Conservation (phyloP, 2,888 invertebrate species). For the Sacculina carcini region DNA sequence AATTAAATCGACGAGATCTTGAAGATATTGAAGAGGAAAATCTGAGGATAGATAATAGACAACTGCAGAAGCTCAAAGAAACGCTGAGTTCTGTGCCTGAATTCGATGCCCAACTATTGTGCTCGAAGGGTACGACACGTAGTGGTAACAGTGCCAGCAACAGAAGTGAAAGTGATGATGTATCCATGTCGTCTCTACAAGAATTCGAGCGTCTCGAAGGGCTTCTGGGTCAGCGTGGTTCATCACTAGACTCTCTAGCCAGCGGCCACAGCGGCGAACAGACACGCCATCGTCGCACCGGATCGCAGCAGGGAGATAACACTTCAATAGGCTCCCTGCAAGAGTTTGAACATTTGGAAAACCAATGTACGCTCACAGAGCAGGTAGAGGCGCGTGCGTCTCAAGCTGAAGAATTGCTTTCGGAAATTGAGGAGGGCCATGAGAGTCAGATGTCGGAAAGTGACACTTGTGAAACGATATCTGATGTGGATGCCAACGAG, state of each 20-base stretch:
- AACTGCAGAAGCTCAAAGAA: slow-evolving; percentile 37
- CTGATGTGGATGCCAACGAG: too few relatives aligned
- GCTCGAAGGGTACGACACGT: slow-evolving; percentile 1
- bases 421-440: slow-evolving; percentile 23
- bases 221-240: slow-evolving; percentile 46
- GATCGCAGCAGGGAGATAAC: slow-evolving; percentile 47
- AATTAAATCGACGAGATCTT: too few relatives aligned
- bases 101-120: too few relatives aligned
- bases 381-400: slow-evolving; percentile 54
- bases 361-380: slow-evolving; percentile 57
- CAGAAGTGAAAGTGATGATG: slow-evolving; percentile 64
- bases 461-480: slow-evolving; percentile 32
- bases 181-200: slow-evolving; percentile 71
- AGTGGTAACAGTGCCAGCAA: too few relatives aligned
- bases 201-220: slow-evolving; percentile 79
- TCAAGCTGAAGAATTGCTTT: slow-evolving; percentile 53
- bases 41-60: slow-evolving; percentile 46
- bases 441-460: slow-evolving; percentile 26
- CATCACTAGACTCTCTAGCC: slow-evolving; percentile 37
- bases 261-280: slow-evolving; percentile 19
- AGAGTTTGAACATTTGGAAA: slow-evolving; percentile 76
- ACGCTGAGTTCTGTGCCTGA: slow-evolving; percentile 78
- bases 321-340: slow-evolving; percentile 53
- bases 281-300: too few relatives aligned
- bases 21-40: slow-evolving; percentile 70